phyloP scores from a whole-genome alignment of 2,113 vertebrate species.

The Bufo gargarizans region DNA sequence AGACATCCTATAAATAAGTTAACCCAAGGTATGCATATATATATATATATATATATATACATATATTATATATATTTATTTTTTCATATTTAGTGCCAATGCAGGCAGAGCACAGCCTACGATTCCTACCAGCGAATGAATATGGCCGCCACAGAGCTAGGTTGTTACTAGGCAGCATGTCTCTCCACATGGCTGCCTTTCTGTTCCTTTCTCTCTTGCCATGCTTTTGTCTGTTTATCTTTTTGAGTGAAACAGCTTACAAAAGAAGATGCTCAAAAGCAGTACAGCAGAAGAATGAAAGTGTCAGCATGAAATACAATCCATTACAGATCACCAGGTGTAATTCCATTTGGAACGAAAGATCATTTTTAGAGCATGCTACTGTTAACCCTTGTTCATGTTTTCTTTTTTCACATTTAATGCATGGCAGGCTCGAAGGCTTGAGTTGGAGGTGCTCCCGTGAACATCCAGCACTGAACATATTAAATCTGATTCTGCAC shows the following conservation, averaged over 20 bases:
- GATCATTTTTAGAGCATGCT: conserved; percentile 54
- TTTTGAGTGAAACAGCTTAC: conserved; percentile 61
- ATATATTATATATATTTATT: background rate
- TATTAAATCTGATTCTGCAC: background rate
- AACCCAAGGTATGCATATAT: too few relatives aligned
- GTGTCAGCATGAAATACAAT: conserved; percentile 54
- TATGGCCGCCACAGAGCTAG: conserved; percentile 22
- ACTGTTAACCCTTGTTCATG: conserved; percentile 51
- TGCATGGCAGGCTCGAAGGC: conserved; percentile 28
- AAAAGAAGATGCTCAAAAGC: conserved; percentile 61
- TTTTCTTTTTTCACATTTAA: conserved; percentile 44
- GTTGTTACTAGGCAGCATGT: conserved; percentile 26
- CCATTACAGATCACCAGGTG: conserved; percentile 59
- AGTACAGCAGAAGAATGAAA: conserved; percentile 61
- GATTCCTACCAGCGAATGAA: conserved; percentile 53
- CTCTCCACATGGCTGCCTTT: conserved; percentile 57
- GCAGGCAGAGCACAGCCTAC: conserved; percentile 39
- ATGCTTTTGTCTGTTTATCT: conserved; percentile 39
- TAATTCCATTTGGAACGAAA: conserved; percentile 57
- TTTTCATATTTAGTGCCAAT: conserved; percentile 47
- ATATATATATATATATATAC: too few relatives aligned
- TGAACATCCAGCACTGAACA: conserved; percentile 10
- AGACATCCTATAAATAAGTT: background rate
- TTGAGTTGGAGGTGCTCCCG: conserved; percentile 22
- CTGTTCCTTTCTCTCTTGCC: conserved; percentile 38